phyloP scores from a whole-genome alignment of 2,797 vertebrate genomes.

The Trachops cirrhosus region DNA sequence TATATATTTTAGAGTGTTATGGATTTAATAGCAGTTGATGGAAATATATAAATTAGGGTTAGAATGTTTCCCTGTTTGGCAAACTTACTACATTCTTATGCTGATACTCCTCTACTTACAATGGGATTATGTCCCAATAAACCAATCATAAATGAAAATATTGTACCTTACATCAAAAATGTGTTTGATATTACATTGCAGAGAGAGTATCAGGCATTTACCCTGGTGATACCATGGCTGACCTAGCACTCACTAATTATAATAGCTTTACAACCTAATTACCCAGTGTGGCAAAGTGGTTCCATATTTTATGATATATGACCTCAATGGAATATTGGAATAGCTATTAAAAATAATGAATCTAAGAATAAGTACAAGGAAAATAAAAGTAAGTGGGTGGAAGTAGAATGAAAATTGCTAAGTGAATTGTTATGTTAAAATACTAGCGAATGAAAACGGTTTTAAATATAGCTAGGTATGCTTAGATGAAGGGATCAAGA shows the following conservation, averaged over 20 bases:
- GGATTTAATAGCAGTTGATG: not conserved
- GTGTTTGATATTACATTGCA: not conserved
- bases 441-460: not conserved
- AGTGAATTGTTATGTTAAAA: not conserved
- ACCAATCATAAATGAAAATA: not conserved
- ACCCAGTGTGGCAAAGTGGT: not conserved
- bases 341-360: not conserved
- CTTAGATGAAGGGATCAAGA: not conserved
- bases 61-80: not conserved
- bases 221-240: too few species aligned
- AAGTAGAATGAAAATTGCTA: conserved; percentile 5
- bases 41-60: not conserved
- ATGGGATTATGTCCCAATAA: not conserved
- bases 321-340: not conserved
- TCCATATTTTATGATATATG: not conserved
- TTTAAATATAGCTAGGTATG: not conserved
- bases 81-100: not conserved
- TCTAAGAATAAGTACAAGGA: not conserved
- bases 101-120: not conserved
- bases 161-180: not conserved
- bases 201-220: too few species aligned
- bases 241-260: not conserved
- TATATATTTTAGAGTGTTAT: not conserved
- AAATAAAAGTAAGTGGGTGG: conserved; percentile 11
- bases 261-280: not conserved